A percentile compares a stretch with the other conserved stretches of the same genome.
phyloP scores from a whole-genome alignment of 1,140 invertebrate genomes.

The Patella vulgata region DNA sequence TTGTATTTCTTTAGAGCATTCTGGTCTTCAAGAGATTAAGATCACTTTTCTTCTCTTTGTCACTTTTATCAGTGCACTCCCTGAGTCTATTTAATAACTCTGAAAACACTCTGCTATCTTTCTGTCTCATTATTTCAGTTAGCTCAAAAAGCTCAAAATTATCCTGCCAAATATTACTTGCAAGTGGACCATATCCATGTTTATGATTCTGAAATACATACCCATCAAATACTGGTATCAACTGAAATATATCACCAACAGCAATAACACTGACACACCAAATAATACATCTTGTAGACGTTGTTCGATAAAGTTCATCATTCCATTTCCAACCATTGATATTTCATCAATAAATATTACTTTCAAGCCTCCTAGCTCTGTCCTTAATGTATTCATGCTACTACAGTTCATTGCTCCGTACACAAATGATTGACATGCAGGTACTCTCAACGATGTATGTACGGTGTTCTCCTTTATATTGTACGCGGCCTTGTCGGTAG shows the following conservation, averaged over 20 bases:
- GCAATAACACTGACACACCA: conserved; percentile 30
- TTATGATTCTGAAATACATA: conserved; percentile 28
- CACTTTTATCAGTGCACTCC: conserved; percentile 32
- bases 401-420: conserved; percentile 32
- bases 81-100: conserved; percentile 35
- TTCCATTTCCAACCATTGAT: conserved; percentile 35
- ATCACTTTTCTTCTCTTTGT: conserved; percentile 34
- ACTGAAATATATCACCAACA: conserved; percentile 33
- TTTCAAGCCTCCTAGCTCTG: conserved; percentile 5
- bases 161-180: conserved; percentile 35
- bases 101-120: conserved; percentile 29
- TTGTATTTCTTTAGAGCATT: no score
- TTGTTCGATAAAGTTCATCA: conserved; percentile 41
- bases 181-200: conserved; percentile 18
- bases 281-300: conserved; percentile 36
- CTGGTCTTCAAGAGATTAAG: conserved; percentile 8
- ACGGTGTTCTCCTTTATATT: no score
- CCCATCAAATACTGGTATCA: conserved; percentile 33
- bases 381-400: conserved; percentile 26
- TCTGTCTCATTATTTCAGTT: conserved; percentile 34
- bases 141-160: conserved; percentile 34
- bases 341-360: conserved; percentile 38
- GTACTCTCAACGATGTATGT: conserved; percentile 38
- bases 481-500: conserved; percentile 40
- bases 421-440: conserved; percentile 24